These are phyloP conservation scores for Sardina pilchardus DNA, from an alignment of 2,113 vertebrate species.

Conservation along the genomic window DNA sequence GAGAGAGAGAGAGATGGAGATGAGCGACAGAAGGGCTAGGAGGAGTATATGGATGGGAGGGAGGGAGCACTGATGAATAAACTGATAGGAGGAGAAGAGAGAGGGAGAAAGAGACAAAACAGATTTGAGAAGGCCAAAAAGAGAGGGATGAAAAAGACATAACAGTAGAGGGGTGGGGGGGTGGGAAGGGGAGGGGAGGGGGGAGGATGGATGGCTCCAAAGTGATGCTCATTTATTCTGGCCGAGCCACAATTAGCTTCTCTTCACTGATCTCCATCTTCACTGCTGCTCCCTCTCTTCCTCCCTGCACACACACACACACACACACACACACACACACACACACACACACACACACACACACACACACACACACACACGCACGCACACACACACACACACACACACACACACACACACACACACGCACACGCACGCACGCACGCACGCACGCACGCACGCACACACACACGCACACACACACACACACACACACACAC, in stretches of 20 bases:
- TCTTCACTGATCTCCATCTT: neutral
- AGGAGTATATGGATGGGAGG: too few species aligned
- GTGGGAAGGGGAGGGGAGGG: neutral
- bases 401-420: too few species aligned
- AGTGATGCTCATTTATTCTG: neutral
- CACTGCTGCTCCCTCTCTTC: neutral
- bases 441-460: too few species aligned
- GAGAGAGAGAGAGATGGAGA: neutral
- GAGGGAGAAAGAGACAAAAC: neutral
- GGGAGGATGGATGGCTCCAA: neutral
- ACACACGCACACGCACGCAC: too few species aligned
- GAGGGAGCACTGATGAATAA: neutral
- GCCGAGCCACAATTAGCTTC: neutral
- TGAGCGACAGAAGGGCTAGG: neutral
- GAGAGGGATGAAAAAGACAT: too few species aligned
- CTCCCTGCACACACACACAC: neutral
- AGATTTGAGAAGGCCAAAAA: too few species aligned
- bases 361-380: neutral
- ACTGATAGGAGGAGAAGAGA: too few species aligned
- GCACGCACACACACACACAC: too few species aligned
- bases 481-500: too few species aligned
- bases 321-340: neutral
- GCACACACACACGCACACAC: too few species aligned
- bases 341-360: neutral
- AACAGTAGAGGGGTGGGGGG: neutral